These are phyloP conservation scores for Leistus spinibarbis DNA, from an alignment of 2,888 invertebrate genomes.

Conservation along the genomic window DNA sequence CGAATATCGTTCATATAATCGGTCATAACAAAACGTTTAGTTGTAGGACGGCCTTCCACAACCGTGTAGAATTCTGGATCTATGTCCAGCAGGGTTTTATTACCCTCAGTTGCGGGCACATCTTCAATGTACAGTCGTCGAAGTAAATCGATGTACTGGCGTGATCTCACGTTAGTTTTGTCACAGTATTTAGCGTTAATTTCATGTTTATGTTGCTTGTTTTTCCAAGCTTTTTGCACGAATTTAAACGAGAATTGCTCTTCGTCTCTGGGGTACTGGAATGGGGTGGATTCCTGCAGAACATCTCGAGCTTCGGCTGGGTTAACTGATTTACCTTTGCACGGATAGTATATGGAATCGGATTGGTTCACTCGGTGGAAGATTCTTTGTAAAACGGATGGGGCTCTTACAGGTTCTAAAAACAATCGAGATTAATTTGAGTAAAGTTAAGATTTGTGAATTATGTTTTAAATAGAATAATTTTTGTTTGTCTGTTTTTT, in stretches of 20 bases:
- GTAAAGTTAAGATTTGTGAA: background rate
- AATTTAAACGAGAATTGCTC: conserved; percentile 57
- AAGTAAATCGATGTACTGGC: conserved; percentile 60
- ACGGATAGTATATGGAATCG: conserved; percentile 10
- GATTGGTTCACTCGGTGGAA: conserved; percentile 12
- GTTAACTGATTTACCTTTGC: conserved; percentile 22
- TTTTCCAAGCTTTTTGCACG: conserved; percentile 54
- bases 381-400: conserved; percentile 12
- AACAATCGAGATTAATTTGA: background rate
- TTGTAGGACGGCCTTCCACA: conserved; percentile 65
- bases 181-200: conserved; percentile 49
- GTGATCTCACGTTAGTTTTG: conserved; percentile 51
- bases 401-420: conserved; percentile 5
- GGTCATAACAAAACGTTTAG: conserved; percentile 63
- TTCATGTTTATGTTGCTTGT: conserved; percentile 49
- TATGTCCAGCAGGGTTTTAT: conserved; percentile 67
- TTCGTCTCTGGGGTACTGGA: conserved; percentile 54
- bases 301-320: conserved; percentile 46
- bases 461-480: background rate
- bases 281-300: conserved; percentile 56
- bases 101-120: conserved; percentile 58
- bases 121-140: conserved; percentile 64
- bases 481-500: background rate
- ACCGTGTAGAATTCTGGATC: conserved; percentile 70
- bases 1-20: conserved; percentile 61